phyloP scores from a whole-genome alignment of 2,797 vertebrate genomes.

The Sphenopsis melanotis region DNA sequence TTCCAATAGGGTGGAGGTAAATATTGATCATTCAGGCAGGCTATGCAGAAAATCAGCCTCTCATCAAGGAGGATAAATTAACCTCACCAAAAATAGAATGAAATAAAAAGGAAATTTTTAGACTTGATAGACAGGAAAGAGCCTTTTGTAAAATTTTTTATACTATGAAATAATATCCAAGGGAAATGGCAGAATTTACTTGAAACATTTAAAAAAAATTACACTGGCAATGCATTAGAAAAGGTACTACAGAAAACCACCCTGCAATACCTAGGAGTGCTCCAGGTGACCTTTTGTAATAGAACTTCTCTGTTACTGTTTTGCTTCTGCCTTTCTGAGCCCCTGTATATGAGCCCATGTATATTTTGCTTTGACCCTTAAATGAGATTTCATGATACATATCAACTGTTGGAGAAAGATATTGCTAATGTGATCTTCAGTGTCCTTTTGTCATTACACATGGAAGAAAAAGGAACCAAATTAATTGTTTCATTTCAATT shows the following conservation, averaged over 20 bases:
- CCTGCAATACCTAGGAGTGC: neutral
- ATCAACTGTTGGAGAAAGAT: neutral
- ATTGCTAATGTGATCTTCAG: conserved; percentile 11
- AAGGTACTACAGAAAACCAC: neutral
- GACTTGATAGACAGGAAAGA: neutral
- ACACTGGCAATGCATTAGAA: neutral
- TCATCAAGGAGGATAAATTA: neutral
- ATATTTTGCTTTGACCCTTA: conserved; percentile 17
- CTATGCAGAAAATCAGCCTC: neutral
- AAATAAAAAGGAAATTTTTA: neutral
- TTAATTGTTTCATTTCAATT: conserved; percentile 58
- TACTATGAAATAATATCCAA: neutral
- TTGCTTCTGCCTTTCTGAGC: neutral
- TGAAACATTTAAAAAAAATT: neutral
- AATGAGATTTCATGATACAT: neutral
- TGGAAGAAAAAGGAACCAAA: neutral
- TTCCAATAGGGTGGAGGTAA: neutral
- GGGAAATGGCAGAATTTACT: neutral
- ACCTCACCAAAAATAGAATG: neutral
- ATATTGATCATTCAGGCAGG: neutral
- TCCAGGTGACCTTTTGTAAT: conserved; percentile 14
- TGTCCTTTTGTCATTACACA: conserved; percentile 14
- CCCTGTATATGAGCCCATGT: neutral
- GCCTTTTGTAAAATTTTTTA: neutral
- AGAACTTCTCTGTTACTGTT: neutral